These are phyloP conservation scores for Euthynnus affinis DNA, from an alignment of 2,797 vertebrate genomes.

Conservation along the genomic window DNA sequence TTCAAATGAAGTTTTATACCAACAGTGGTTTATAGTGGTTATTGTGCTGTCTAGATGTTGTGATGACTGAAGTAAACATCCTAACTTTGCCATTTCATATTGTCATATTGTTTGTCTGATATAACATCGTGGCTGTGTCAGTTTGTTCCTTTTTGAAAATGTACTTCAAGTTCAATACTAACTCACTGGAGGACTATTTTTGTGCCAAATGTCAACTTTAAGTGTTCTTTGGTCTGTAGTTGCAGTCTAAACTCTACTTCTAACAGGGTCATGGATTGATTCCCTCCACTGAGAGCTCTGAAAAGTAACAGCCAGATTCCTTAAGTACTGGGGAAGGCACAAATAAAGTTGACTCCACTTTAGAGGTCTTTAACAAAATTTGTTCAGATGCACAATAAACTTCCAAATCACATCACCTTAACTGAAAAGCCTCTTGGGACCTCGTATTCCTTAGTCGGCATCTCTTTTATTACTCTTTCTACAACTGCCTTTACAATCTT, in stretches of 20 bases:
- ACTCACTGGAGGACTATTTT: constrained; percentile 6
- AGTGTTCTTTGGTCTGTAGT: constrained; percentile 11
- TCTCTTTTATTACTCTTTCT: constrained; percentile 70
- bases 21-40: too few species aligned
- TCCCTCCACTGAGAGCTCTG: background rate
- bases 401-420: constrained; percentile 39
- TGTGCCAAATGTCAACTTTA: background rate
- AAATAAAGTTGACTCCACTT: constrained; percentile 32
- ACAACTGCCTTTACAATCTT: constrained; percentile 69
- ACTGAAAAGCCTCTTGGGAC: constrained; percentile 49
- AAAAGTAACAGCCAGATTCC: background rate
- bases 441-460: constrained; percentile 61
- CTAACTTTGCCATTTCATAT: background rate
- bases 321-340: background rate
- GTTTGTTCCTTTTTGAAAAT: background rate
- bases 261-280: background rate
- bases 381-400: constrained; percentile 51
- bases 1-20: too few species aligned
- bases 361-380: constrained; percentile 44
- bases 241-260: constrained; percentile 1
- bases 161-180: background rate
- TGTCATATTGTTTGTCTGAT: background rate
- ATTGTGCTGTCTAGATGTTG: background rate
- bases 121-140: background rate
- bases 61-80: too few species aligned